Conservation (phyloP, 2,888 invertebrate genomes). For the Periphyllus acericola region DNA sequence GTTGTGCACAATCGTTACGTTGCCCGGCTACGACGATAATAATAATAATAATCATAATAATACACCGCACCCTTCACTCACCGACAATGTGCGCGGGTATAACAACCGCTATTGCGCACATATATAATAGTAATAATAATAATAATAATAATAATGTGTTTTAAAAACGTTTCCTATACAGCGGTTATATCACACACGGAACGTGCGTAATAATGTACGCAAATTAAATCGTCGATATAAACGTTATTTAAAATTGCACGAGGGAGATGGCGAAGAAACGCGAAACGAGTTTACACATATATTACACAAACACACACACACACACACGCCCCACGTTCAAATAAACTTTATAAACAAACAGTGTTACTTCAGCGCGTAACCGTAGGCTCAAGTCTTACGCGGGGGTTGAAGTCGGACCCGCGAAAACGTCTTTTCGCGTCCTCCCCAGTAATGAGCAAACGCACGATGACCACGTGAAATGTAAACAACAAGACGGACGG, state of each 20-base stretch:
- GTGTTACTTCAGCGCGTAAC: too few species aligned
- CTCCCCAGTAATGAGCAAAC: too few species aligned
- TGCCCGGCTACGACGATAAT: not conserved
- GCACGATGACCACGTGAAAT: too few species aligned
- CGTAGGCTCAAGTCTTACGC: too few species aligned
- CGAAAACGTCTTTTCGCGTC: too few species aligned
- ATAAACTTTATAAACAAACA: too few species aligned
- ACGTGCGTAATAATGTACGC: not conserved
- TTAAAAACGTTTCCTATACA: not conserved
- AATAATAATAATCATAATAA: slow-evolving; percentile 30
- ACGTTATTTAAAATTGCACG: not conserved
- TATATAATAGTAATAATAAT: too few species aligned
- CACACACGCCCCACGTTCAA: too few species aligned
- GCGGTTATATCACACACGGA: not conserved
- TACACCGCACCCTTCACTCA: not conserved
- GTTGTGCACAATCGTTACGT: slow-evolving; percentile 2
- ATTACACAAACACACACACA: not conserved
- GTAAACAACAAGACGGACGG: too few species aligned
- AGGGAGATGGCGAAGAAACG: not conserved
- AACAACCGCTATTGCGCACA: slow-evolving; percentile 1
- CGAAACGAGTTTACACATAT: not conserved
- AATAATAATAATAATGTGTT: not conserved
- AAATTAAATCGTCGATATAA: not conserved
- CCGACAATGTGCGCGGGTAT: not conserved
- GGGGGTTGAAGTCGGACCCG: too few species aligned